Base-by-base conservation (phyloP, 2,888 invertebrate genomes). In the Tetragonisca angustula region DNA sequence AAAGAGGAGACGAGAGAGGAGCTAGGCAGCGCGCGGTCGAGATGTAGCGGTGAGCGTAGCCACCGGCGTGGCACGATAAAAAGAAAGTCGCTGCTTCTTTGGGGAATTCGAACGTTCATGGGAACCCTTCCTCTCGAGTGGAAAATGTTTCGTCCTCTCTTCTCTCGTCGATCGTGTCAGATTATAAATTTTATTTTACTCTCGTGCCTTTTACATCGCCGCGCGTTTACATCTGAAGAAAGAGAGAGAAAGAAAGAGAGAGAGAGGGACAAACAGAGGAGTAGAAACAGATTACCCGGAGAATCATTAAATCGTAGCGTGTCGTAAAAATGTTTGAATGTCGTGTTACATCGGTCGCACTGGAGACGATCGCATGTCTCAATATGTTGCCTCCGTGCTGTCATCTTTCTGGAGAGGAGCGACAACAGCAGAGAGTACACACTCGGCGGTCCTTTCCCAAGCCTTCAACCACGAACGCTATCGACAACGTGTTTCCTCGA, bases 401-500 rank as follows among this genome's bases (percentile, higher is more conserved):
- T 27, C 62, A 24, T 43, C 52, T 27, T 24, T 27, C 67, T 32
- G 19, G 49, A 73, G 65, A 78, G 56, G 49, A 56, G 43, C 32
- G 72, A 78, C 56, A 59, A 78, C 64, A 67, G 9, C 17, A 62
- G 59, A 76, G 49, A 68, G 81, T 68, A 72, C 59, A 81, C 54
- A 76, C 54, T 72, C 43, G 17, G 4, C 2, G 61, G 49, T 24
- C 43, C 27, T 59, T 50, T 54, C 17, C 43, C 19, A 56, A 72
- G 54, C 70, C 69, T 76, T 71, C 71, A 27, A 68, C 71, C 76
- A 59, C 36, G 65, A 76, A 71, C 76, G 32, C 65, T 64, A 81
- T 81, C 81, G 81, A 75, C 81, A 67, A 78, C 75, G 71, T 59
- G 77, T 80, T 85, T 62, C 79, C 70, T 54, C 70, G 61, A 67